Base-by-base conservation (phyloP, 2,888 invertebrate species). In the Drosophila bunnanda region DNA sequence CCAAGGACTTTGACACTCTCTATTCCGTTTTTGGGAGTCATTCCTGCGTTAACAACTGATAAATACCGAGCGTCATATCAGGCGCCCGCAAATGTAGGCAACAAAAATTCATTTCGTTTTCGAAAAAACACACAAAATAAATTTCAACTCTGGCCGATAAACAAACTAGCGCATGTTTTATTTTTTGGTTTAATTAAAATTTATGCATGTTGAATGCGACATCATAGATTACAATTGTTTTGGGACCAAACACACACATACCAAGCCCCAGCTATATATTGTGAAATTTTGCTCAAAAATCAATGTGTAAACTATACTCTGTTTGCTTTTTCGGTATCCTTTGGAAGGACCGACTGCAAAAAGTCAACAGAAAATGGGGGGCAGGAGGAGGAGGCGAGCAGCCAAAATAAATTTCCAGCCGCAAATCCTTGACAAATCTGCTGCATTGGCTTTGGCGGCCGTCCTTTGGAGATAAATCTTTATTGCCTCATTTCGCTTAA, bases 401-500 rank as follows among this genome's bases (percentile, higher is more conserved):
- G 65, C 78, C 64, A 80, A 81, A 80, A 85, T 85, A 85, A 85
- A 88, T 85, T 78, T 74, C 69, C 75, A 77, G 77, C 57, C 83
- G 81, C 81, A 88, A 85, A 85, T 83, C 85, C 85, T 77, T 88
- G 81, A 85, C 88, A 88, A 85, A 85, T 85, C 85, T 81, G 81
- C 80, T 78, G 87, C 86, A 83, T 83, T 86, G 81, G 67, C 71
- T 73, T 66, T 65, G 69, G 55, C 72, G 64, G 72, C 56, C 57
- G 66, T 80, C 71, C 74, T 75, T 62, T 60, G 39, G 39, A 88
- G 78, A 88, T 86, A 86, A 86, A 86, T 86, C 88, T 86, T 86
- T 86, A 88, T 86, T 86, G 84, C 79, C 86, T 83, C 86, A 88
- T 88, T 88, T 82, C 77, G 84, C 86, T 79, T 76, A 76, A 77